Conservation (phyloP, 2,888 invertebrate genomes). For the Elysia crispata region DNA sequence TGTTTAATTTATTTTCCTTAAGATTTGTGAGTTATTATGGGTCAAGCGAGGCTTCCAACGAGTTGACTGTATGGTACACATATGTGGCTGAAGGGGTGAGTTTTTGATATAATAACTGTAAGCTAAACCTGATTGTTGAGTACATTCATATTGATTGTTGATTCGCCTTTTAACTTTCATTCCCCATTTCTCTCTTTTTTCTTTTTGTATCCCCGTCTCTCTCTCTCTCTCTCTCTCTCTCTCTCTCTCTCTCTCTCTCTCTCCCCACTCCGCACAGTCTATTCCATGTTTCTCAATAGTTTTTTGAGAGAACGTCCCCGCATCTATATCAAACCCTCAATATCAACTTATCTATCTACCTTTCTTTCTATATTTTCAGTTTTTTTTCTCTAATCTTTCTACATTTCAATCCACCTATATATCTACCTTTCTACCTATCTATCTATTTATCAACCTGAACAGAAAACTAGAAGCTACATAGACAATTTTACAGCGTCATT, state of each 20-base stretch:
- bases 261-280: background rate
- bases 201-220: background rate
- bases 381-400: background rate
- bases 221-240: slow-evolving; percentile 17
- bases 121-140: too few relatives aligned
- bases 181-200: slow-evolving; percentile 2
- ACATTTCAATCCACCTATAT: background rate
- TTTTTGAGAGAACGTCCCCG: background rate
- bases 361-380: background rate
- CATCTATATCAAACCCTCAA: too few relatives aligned
- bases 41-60: background rate
- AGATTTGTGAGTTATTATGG: slow-evolving; percentile 16
- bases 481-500: too few relatives aligned
- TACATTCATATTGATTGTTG: too few relatives aligned
- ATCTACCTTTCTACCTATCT: slow-evolving; percentile 2
- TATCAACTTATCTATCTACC: background rate
- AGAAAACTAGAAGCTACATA: too few relatives aligned
- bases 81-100: slow-evolving; percentile 28
- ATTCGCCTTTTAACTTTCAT: background rate
- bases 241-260: slow-evolving; percentile 20
- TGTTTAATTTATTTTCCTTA: background rate
- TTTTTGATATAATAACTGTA: background rate
- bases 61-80: slow-evolving; percentile 36
- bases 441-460: too few relatives aligned
- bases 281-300: background rate